phyloP scores from a whole-genome alignment of 2,797 vertebrate species.

The Artibeus jamaicensis region DNA sequence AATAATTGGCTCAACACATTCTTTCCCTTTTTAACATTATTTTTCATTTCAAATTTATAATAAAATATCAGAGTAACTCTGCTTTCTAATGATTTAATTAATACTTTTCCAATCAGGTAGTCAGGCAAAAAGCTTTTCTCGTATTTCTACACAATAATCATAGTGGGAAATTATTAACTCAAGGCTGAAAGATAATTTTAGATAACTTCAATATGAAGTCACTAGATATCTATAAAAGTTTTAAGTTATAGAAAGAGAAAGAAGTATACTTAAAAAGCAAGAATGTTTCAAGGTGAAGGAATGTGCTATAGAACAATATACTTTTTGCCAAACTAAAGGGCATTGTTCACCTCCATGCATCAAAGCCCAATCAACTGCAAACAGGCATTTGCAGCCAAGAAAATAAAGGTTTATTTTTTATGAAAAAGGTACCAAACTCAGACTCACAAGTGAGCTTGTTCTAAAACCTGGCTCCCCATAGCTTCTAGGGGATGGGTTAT shows the following conservation, averaged over 20 bases:
- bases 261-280: background rate
- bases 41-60: slow-evolving; percentile 67
- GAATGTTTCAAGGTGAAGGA: background rate
- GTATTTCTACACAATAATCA: slow-evolving; percentile 52
- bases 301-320: background rate
- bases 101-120: slow-evolving; percentile 66
- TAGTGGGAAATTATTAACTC: slow-evolving; percentile 48
- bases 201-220: background rate
- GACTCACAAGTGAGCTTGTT: background rate
- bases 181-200: slow-evolving; percentile 15
- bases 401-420: background rate
- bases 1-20: background rate
- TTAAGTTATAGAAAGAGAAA: background rate
- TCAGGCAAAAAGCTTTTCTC: slow-evolving; percentile 36
- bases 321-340: background rate
- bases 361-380: background rate
- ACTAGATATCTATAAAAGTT: background rate
- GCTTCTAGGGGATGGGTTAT: background rate
- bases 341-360: background rate
- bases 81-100: slow-evolving; percentile 77
- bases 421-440: background rate
- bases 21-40: background rate
- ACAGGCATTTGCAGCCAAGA: background rate
- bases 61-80: slow-evolving; percentile 64
- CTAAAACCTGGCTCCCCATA: background rate